Evolutionary conservation across 2,797 vertebrate species (phyloP), one percentile per base, ranked within the genome.

Genomic region (Arrhamphus sclerolepis): DNA sequence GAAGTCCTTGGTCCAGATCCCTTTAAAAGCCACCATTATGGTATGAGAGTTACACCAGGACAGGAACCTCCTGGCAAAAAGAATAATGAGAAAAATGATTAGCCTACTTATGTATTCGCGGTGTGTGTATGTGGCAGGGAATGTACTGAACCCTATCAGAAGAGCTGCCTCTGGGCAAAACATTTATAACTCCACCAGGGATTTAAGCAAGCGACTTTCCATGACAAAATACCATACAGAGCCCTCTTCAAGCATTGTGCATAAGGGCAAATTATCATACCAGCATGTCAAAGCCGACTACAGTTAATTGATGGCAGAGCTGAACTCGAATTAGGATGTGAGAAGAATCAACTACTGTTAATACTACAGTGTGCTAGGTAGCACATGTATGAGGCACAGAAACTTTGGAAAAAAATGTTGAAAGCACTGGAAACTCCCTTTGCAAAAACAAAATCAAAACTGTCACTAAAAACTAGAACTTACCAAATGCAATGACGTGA

Each of bases 1-100:
- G 91, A 98, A 98, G 42, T 92, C 86, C 84, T 98, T 95, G 58
- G 96, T 98, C 96, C 96, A 97, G 80, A 99, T 93, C 43, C 96
- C 96, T 92, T 95, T 97, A 78, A 96, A 98, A 0, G 97, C 97
- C 73, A 86, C 93, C 97, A 98, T 97, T 89, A 93, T 90, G 85
- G 71, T 83, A 64, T 91, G 89, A 84, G 90, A 89, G 78, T 84
- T 93, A 82, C 92, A 96, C 73, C 89, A 79, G 39, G 67, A 92
- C 80, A 91, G 90, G 81, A 93, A 95, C 92, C 95, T 96, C 84
- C 96, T 97, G 92, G 86, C 82, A 59, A 84, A 75, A 70, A 73
- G 74, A 82, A 76, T 67, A 82, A 83, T 77, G 72, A 86, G 77
- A 51, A 75, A 80, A 83, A 85, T 82, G 51, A 89, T 84, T 83